Base-by-base conservation (phyloP, 1,140 invertebrate species). In the Calliopsis andreniformis region DNA sequence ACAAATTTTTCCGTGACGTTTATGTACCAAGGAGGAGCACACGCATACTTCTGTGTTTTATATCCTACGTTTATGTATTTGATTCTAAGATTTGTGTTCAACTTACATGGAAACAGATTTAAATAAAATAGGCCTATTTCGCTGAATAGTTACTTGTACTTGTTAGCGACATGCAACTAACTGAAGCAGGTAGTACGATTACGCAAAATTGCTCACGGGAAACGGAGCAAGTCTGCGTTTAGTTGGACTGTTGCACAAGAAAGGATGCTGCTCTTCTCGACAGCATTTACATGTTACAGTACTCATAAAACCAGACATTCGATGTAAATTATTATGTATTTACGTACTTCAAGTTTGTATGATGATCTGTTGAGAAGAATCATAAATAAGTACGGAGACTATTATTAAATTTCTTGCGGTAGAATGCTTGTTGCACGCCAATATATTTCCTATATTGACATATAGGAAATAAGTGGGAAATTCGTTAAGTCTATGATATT, bases 161-260 rank as follows among this genome's bases (percentile, higher is more conserved):
- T 76, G 69, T 83, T 82, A 83, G 59, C 47, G 70, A 64, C 53
- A 69, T 58, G 66, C 69, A n/a, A 47, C 63, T 67, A 70, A 32
- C 42, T 66, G 35, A 62, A 47, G 25, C 45, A 62, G 66, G 62
- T 47, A 49, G 30, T 28, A 62, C 66, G 67, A 83, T 89, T 89
- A 86, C 88, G 87, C 87, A 89, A 89, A 84, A 88, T 89, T 81
- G 78, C 79, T 83, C 76, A 85, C 84, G 87, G 81, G 86, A 89
- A 89, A 82, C 78, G 85, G 84, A 86, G 82, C 86, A 86, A 61
- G 51, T 32, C 42, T 77, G 51, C 72, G 63, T 79, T 82, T 77
- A 84, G 66, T 45, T 68, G 69, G 56, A 68, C 76, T 80, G 58
- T 86, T 86, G 75, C 77, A 59, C 76, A 82, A 86, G 77, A 49